phyloP scores from a whole-genome alignment of 2,797 vertebrate species.

The Brachyalestes nurse region DNA sequence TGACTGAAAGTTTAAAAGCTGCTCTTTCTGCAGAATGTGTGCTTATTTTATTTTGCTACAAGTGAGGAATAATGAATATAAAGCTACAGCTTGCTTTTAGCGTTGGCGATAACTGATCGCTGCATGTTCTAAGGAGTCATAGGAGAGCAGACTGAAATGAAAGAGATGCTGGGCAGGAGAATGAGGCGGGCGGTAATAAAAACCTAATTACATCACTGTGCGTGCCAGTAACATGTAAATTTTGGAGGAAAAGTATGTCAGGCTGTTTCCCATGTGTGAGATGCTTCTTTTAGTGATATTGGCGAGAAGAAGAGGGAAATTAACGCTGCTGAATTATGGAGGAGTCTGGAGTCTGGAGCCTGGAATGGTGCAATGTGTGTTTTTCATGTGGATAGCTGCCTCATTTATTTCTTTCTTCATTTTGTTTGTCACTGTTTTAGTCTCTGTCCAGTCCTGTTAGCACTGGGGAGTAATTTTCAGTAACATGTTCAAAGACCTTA shows the following conservation, averaged over 20 bases:
- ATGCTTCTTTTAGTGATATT: constrained; percentile 66
- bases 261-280: constrained; percentile 36
- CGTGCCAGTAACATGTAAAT: background rate
- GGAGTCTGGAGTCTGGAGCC: constrained; percentile 55
- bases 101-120: too few species aligned
- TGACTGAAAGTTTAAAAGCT: too few species aligned
- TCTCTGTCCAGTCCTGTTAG: constrained; percentile 38
- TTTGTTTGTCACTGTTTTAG: constrained; percentile 40
- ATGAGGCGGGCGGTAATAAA: background rate
- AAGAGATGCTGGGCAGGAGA: background rate
- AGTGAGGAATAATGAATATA: too few species aligned
- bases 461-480: constrained; percentile 47
- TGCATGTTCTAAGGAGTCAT: too few species aligned
- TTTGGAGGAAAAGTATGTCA: constrained; percentile 53
- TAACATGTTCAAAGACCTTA: constrained; percentile 35
- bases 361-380: constrained; percentile 58
- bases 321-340: constrained; percentile 73
- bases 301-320: constrained; percentile 64
- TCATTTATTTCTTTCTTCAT: background rate
- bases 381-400: constrained; percentile 51
- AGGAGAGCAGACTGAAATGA: background rate
- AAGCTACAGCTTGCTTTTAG: too few species aligned
- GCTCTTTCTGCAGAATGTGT: too few species aligned
- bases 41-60: too few species aligned
- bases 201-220: background rate